These are phyloP conservation scores for Zygothrica quintamaculata DNA, from an alignment of 2,888 invertebrate species.

Conservation along the genomic window DNA sequence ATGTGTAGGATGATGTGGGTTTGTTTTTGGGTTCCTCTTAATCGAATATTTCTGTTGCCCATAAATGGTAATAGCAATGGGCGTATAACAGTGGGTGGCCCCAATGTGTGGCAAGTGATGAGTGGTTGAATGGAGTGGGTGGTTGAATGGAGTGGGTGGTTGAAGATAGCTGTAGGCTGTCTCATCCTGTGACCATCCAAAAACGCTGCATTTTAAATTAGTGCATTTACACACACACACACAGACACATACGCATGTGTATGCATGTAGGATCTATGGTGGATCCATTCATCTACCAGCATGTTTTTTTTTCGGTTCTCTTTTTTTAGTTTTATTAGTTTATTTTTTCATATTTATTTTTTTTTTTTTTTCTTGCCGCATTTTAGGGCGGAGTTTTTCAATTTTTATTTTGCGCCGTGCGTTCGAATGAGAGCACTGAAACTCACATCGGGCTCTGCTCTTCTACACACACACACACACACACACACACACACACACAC, in stretches of 20 bases:
- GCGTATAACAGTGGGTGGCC: conserved; percentile 14
- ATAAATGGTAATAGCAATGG: conserved; percentile 67
- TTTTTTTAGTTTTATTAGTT: conserved; percentile 73
- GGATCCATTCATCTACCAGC: conserved; percentile 35
- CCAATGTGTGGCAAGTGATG: background rate
- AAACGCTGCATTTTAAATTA: conserved; percentile 82
- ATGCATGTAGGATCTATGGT: conserved; percentile 28
- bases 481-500: conserved; percentile 20
- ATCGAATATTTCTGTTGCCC: conserved; percentile 76
- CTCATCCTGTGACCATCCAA: conserved; percentile 28
- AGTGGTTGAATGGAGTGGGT: conserved; percentile 3
- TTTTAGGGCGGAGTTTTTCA: conserved; percentile 85
- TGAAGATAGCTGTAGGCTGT: conserved; percentile 6
- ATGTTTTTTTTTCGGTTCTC: conserved; percentile 49
- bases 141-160: background rate
- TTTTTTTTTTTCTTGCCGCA: conserved; percentile 55
- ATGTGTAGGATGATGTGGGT: conserved; percentile 11
- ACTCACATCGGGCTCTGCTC: conserved; percentile 42
- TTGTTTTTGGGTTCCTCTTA: conserved; percentile 55
- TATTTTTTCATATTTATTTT: conserved; percentile 74
- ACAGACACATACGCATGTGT: conserved; percentile 9
- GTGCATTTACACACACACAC: conserved; percentile 56
- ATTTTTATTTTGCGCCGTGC: conserved; percentile 81
- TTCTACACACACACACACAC: conserved; percentile 46
- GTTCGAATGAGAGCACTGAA: conserved; percentile 62